Base-by-base conservation (phyloP, 2,113 vertebrate genomes). In the Halichoerus grypus region DNA sequence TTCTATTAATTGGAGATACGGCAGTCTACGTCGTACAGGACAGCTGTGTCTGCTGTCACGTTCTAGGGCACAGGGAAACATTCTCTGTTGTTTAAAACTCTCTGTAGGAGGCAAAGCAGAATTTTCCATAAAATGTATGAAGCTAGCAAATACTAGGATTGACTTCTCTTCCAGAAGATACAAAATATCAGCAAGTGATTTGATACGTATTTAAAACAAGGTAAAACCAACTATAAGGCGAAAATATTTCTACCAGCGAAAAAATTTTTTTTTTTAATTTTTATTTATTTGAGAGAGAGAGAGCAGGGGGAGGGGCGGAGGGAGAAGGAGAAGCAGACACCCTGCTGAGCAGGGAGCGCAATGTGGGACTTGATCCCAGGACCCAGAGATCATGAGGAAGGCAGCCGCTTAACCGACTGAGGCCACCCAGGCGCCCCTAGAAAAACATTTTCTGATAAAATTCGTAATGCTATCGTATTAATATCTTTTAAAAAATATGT, bases 21-120 rank as follows among this genome's bases (percentile, higher is more conserved):
- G 10, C 22, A 12, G 5, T 5, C 3, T 3, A 3, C 0, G 5
- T 0, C 3, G 12, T 4, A 31, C 1, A 13, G 24, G 63, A 31
- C 51, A 33, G 1, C 31, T 65, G 18, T 1, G 7, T 5, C 49
- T 21, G 31, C 21, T 2, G 0, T 2, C 59, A 3, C 12, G 3
- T 22, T 49, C 74, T 59, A 11, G 28, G 36, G 7, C 46, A 7
- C 0, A n/a, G 46, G 53, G 22, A 76, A 61, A 36, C 31, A 24
- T 22, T 16, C 33, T 39, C 55, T 72, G 22, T 9, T 7, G 26
- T 71, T 63, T 86, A 71, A 53, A 93, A 59, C 21, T 42, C 8
- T 67, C 31, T 72, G 14, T 26, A 36, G 18, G 28, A 61, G 80
- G 22, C 67, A 74, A 83, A 88, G 28, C 21, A 86, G 36, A 89